Conservation (phyloP, 2,888 invertebrate genomes). For the Heliconius ismenius region DNA sequence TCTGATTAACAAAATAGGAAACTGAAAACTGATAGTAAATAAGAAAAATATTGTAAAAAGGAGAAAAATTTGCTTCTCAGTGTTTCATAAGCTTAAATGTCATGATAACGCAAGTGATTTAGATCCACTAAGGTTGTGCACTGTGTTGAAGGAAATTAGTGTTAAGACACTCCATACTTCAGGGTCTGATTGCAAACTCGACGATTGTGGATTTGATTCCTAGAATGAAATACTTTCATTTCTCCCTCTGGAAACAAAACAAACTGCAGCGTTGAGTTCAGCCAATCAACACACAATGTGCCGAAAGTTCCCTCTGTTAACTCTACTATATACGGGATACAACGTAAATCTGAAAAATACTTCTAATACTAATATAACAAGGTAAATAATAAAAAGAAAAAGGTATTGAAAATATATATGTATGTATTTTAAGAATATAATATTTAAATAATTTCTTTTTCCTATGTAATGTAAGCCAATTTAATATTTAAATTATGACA, state of each 20-base stretch:
- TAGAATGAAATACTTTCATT: no score
- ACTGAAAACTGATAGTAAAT: slow-evolving; percentile 13
- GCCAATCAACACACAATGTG: no score
- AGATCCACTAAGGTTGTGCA: slow-evolving; percentile 59
- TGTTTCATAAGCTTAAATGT: slow-evolving; percentile 70
- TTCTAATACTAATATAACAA: background rate
- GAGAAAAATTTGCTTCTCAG: slow-evolving; percentile 69
- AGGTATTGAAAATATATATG: background rate
- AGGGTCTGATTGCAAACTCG: no score
- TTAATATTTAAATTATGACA: background rate
- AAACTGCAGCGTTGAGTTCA: no score
- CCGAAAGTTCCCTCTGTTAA: no score
- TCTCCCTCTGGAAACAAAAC: no score
- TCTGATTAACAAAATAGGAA: background rate
- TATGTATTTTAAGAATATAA: background rate
- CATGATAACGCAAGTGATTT: slow-evolving; percentile 54
- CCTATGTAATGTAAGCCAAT: background rate
- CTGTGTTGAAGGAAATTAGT: no score
- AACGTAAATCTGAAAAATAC: background rate
- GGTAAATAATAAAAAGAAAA: background rate
- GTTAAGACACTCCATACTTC: no score
- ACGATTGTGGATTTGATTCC: no score
- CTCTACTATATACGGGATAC: background rate
- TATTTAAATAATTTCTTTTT: no score
- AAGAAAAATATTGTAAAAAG: slow-evolving; percentile 50